Base-by-base conservation (phyloP, 2,113 vertebrate species). In the Eptesicus fuscus region DNA sequence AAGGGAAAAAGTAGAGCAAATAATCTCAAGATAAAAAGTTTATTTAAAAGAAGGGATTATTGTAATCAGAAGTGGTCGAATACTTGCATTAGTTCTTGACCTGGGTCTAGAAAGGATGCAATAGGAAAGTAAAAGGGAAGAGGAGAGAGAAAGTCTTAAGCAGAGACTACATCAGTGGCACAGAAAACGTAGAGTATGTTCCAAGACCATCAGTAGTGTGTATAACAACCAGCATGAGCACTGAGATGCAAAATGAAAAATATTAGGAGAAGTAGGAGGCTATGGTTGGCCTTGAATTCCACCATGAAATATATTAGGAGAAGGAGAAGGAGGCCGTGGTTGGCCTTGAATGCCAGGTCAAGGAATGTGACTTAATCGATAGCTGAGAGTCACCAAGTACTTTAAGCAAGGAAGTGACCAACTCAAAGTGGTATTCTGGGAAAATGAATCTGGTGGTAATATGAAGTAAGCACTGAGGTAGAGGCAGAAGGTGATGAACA, bases 131-230 rank as follows among this genome's bases (percentile, higher is more conserved):
- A 23, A n/a, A 83, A 40, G 74, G 23, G 13, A 88, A 63, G 22
- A 82, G n/a, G 32, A 53, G 11, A 9, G 16, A 83, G 51, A 63
- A 70, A 30, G 28, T 37, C 47, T 32, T 30, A 32, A 70, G 30
- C 1, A 12, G 18, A n/a, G 22, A 14, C 56, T 20, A 18, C 0
- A 17, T 14, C 28, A 22, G 18, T 35, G 28, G 2, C 40, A 4
- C 25, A 79, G 40, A 42, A 76, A 83, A 49, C 10, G 14, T 12
- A 44, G 32, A 73, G 3, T 22, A 28, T 9, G 20, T 53, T 71
- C 30, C 11, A 20, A 56, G 35, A 25, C 59, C 63, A 69, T 11
- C 4, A 5, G 40, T 28, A 70, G 25, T 89, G 49, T 63, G 5
- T 13, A 28, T 12, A 2, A 49, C 9, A 11, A 10, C 25, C 22